Evolutionary conservation across 1,140 invertebrate genomes (phyloP).

Genomic region (Drosophila lacertosa): DNA sequence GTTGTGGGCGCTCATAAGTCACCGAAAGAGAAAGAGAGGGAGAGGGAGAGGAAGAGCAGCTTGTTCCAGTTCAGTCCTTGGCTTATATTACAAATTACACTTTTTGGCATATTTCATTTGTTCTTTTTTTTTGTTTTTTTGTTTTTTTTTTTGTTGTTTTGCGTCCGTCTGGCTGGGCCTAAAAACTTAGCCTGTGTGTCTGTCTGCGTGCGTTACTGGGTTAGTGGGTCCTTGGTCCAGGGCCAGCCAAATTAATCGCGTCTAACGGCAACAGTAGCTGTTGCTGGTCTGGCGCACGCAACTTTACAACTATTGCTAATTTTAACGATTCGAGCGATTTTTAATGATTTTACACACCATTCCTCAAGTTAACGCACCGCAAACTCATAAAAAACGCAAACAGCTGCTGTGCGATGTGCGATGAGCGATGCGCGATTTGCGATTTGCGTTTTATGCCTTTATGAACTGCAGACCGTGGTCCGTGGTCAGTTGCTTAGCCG

Average conservation of each 20-base stretch:
- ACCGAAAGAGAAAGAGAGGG: too few species aligned
- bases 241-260: slow-evolving; percentile 28
- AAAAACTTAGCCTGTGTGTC: slow-evolving; percentile 14
- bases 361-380: slow-evolving; percentile 77
- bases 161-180: slow-evolving; percentile 8
- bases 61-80: slow-evolving; percentile 12
- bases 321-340: slow-evolving; percentile 70
- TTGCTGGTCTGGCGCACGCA: too few species aligned
- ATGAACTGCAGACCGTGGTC: slow-evolving; percentile 32
- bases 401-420: slow-evolving; percentile 26
- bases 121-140: slow-evolving; percentile 40
- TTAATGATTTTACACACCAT: slow-evolving; percentile 77
- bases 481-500: slow-evolving; percentile 19
- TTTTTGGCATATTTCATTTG: slow-evolving; percentile 72
- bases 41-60: too few species aligned
- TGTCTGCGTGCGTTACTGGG: slow-evolving; percentile 32
- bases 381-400: slow-evolving; percentile 44
- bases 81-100: slow-evolving; percentile 74
- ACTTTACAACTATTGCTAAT: slow-evolving; percentile 47
- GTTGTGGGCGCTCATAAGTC: slow-evolving; percentile 41
- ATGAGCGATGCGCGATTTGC: too few species aligned
- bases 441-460: slow-evolving; percentile 6
- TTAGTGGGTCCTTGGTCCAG: slow-evolving; percentile 47
- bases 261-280: slow-evolving; percentile 11
- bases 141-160: slow-evolving; percentile 34